Conservation (phyloP, 2,113 vertebrate genomes). For the Sorex araneus region DNA sequence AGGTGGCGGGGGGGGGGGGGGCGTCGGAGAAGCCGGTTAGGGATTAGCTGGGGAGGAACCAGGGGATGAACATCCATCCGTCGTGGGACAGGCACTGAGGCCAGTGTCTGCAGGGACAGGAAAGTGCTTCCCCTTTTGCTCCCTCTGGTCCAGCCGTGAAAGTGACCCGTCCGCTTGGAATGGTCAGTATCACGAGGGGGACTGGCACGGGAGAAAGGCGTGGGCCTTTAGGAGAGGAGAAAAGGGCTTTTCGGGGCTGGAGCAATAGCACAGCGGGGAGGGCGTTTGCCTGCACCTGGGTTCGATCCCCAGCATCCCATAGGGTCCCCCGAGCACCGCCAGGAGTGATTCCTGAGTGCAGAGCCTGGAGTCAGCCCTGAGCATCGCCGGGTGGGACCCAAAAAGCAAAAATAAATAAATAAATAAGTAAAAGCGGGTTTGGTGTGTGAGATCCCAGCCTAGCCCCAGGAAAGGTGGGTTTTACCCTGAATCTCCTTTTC, state of each 20-base stretch:
- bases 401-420: no score
- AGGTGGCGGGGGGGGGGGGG: background rate
- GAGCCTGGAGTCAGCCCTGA: no score
- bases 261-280: no score
- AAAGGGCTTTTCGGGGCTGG: no score
- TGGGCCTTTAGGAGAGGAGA: no score
- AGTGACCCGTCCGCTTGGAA: conserved; percentile 42
- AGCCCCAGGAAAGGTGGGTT: conserved; percentile 31
- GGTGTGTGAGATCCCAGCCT: conserved; percentile 77
- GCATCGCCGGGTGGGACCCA: no score
- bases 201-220: conserved; percentile 26
- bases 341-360: no score
- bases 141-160: conserved; percentile 45
- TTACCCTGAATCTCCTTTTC: conserved; percentile 40
- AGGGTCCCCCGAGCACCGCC: no score
- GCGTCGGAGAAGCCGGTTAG: conserved; percentile 53
- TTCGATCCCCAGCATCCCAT: no score
- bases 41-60: conserved; percentile 55
- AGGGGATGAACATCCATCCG: conserved; percentile 29
- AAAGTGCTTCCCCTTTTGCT: background rate
- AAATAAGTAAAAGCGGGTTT: conserved; percentile 40
- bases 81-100: background rate
- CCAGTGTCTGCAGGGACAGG: background rate
- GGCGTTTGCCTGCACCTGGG: no score
- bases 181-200: conserved; percentile 50